Evolutionary conservation across 1,140 invertebrate species (phyloP).

Genomic region (Belonocnema kinseyi): DNA sequence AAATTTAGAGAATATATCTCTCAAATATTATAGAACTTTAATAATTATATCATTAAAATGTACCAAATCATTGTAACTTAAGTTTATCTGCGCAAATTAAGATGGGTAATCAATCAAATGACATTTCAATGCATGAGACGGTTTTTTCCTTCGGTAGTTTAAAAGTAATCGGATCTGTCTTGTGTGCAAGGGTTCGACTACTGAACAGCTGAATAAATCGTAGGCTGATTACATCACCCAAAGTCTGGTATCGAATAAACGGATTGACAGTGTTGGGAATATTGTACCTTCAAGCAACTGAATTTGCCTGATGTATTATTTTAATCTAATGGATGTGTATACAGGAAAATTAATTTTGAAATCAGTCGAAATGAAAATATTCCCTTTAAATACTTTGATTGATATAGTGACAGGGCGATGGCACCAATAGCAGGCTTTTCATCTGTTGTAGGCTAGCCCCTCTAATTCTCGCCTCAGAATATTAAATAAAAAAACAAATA

Average conservation of each 20-base stretch:
- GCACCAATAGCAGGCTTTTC: no score
- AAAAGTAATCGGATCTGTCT: slow-evolving; percentile 18
- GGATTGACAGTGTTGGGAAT: slow-evolving; percentile 21
- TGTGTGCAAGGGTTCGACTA: slow-evolving; percentile 27
- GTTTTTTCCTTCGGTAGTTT: neutral
- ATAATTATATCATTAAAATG: neutral
- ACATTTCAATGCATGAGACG: neutral
- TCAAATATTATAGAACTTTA: neutral
- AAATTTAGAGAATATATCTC: slow-evolving; percentile 33
- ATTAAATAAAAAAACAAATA: no score
- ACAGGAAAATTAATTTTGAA: neutral
- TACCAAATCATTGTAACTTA: neutral
- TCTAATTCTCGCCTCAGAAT: no score
- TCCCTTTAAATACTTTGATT: neutral
- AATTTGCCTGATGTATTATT: slow-evolving; percentile 23
- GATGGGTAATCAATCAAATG: neutral
- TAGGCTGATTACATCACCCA: slow-evolving; percentile 8
- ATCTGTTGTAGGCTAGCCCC: no score
- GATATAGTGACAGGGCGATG: no score
- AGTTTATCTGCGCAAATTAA: neutral
- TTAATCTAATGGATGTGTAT: slow-evolving; percentile 26
- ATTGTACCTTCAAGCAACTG: neutral
- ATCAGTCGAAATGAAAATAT: neutral
- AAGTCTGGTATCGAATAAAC: neutral
- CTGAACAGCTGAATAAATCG: slow-evolving; percentile 22